Conservation (phyloP, 2,888 invertebrate species). For the Pyrochroa serraticornis region DNA sequence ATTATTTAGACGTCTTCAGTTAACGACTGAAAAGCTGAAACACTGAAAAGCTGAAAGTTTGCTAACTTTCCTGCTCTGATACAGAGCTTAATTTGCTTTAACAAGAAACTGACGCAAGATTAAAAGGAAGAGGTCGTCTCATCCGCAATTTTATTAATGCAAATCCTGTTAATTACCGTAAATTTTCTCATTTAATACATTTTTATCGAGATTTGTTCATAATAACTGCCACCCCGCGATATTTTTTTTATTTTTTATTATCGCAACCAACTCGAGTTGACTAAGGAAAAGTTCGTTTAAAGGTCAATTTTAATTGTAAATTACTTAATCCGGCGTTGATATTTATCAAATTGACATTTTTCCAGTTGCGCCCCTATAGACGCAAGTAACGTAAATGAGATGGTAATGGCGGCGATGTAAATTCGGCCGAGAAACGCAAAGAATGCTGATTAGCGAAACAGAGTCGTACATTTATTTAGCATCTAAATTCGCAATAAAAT, state of each 20-base stretch:
- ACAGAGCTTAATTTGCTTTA: slow-evolving; percentile 31
- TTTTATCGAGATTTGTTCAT: neutral
- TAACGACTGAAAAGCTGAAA: slow-evolving; percentile 28
- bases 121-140: slow-evolving; percentile 25
- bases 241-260: too few relatives aligned
- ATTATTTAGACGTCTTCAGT: slow-evolving; percentile 29
- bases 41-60: slow-evolving; percentile 27
- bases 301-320: too few relatives aligned
- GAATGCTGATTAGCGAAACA: slow-evolving; percentile 17
- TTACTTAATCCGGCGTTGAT: neutral
- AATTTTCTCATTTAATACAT: neutral
- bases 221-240: too few relatives aligned
- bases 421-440: slow-evolving; percentile 1
- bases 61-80: slow-evolving; percentile 27
- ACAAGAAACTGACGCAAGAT: slow-evolving; percentile 25
- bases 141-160: slow-evolving; percentile 8
- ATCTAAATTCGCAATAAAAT: slow-evolving; percentile 25
- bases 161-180: neutral
- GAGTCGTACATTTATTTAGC: slow-evolving; percentile 24
- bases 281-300: too few relatives aligned
- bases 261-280: too few relatives aligned
- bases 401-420: neutral
- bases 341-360: too few relatives aligned
- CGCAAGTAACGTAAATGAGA: slow-evolving; percentile 3
- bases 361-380: too few relatives aligned